Percentiles rank a stretch among this genome's conserved stretches.
These are phyloP conservation scores for Bettongia penicillata DNA, from an alignment of 2,113 vertebrate species.

Conservation along the genomic window DNA sequence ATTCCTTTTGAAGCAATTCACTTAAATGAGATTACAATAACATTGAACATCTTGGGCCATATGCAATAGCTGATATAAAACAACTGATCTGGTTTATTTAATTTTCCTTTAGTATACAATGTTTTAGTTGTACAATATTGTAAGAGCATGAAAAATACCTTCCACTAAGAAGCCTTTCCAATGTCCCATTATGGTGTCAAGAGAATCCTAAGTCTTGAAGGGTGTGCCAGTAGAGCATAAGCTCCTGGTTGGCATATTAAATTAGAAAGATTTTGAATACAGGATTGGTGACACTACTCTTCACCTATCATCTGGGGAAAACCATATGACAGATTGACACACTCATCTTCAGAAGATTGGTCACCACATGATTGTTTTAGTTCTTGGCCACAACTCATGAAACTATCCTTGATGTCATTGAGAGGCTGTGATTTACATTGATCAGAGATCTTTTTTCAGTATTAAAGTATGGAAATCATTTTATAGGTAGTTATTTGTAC, in stretches of 20 bases:
- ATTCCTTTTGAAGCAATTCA: conserved; percentile 21
- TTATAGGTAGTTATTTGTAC: not conserved
- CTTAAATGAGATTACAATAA: not conserved
- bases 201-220: not conserved
- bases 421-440: not conserved
- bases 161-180: not conserved
- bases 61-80: not conserved
- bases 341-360: not conserved
- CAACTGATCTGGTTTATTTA: not conserved
- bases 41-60: conserved; percentile 29
- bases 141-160: not conserved
- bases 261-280: not conserved
- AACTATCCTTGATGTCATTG: not conserved
- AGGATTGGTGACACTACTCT: not conserved
- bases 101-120: not conserved
- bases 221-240: not conserved
- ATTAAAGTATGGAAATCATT: not conserved
- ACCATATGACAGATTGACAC: not conserved
- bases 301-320: not conserved
- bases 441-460: not conserved
- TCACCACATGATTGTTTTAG: not conserved
- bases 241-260: not conserved
- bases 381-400: not conserved
- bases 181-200: not conserved
- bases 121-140: not conserved